Base-by-base conservation (phyloP, 2,888 invertebrate species). In the Pseudanteris insignis region DNA sequence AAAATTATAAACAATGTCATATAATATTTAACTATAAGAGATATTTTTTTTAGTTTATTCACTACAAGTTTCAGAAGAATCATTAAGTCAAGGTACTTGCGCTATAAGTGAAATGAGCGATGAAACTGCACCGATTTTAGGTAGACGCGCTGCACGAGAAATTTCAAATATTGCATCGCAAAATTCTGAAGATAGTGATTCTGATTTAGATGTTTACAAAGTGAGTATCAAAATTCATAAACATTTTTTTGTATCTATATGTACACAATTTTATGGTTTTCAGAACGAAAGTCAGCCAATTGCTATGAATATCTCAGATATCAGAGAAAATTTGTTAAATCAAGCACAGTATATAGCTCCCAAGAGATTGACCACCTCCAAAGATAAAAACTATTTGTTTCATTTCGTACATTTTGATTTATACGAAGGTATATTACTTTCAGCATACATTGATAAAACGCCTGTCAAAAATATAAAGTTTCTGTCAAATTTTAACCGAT, bases 361-460 rank as follows among this genome's bases (percentile, higher is more conserved):
- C 1, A 77, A 81, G 59, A 81, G 82, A 76, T 81, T 89, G 67
- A 89, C 90, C 10, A 83, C 86, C 0, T 38, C 41, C 0, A 91
- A 91, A 1, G 84, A 85, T 40, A 87, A 88, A 54, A 91, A 91
- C 75, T 86, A 88, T 6, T 76, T 92, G 50, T 88, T 90, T 72
- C 89, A 91, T 76, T 92, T 89, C 71, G 84, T 92, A 0, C 88
- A 89, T 53, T 77, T 92, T 44, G 90, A 92, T 75, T 81, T 83
- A 0, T 84, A 86, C 7, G 88, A 89, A 71, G 92, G 92, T 0
- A 81, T 92, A 38, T 75, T 91, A 2, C 77, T 93, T 44, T 86
- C 88, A 5, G 66, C 79, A 46, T 68, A 79, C 70, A 46, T 75
- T 67, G 54, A 79, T 73, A 63, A 71, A 74, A 9, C 74, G 72